These are phyloP conservation scores for Adoxophyes honmai DNA, from an alignment of 1,140 invertebrate species.

Conservation along the genomic window DNA sequence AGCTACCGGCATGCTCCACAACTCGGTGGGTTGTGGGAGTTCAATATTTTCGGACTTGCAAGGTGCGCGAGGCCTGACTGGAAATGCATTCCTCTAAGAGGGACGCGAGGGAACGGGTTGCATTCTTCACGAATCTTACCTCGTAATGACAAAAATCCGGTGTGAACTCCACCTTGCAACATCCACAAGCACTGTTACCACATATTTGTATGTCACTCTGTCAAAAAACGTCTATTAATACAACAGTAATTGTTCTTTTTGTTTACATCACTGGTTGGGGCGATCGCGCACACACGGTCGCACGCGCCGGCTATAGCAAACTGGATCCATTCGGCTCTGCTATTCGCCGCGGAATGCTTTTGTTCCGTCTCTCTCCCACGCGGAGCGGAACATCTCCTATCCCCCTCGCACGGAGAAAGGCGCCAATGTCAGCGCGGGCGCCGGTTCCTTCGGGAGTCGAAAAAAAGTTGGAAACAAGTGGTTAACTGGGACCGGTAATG, in stretches of 20 bases:
- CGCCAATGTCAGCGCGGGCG: slow-evolving; percentile 68
- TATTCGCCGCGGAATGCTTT: slow-evolving; percentile 62
- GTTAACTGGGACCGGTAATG: slow-evolving; percentile 41
- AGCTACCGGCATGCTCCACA: too few species aligned
- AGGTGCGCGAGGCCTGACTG: slow-evolving; percentile 61
- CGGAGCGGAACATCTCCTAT: slow-evolving; percentile 22
- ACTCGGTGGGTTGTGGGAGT: neutral
- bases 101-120: slow-evolving; percentile 60
- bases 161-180: slow-evolving; percentile 24
- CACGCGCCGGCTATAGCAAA: slow-evolving; percentile 59
- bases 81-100: slow-evolving; percentile 64
- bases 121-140: slow-evolving; percentile 65
- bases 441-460: slow-evolving; percentile 67
- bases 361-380: slow-evolving; percentile 48
- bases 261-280: slow-evolving; percentile 63
- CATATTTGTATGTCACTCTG: slow-evolving; percentile 44
- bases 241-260: slow-evolving; percentile 46
- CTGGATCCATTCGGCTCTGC: slow-evolving; percentile 61
- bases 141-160: slow-evolving; percentile 31
- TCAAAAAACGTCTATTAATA: slow-evolving; percentile 40
- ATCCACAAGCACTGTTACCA: slow-evolving; percentile 39
- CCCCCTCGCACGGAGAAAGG: slow-evolving; percentile 60
- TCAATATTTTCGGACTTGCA: slow-evolving; percentile 32
- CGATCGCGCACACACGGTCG: slow-evolving; percentile 24
- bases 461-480: slow-evolving; percentile 70